phyloP scores from a whole-genome alignment of 1,140 invertebrate species.

The Eriocheir sinensis region DNA sequence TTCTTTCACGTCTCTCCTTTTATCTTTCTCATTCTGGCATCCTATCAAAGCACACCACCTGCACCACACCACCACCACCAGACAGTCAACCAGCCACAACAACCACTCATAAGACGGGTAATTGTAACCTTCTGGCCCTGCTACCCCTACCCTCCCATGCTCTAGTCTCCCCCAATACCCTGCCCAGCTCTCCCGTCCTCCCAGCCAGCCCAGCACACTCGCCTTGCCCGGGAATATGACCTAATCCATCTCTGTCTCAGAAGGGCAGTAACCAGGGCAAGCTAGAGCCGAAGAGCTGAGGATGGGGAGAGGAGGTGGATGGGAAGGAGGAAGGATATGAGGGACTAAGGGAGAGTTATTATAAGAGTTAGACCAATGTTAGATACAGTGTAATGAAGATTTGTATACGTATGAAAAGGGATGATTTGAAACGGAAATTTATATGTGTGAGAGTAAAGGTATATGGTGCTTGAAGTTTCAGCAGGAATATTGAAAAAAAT shows the following conservation, averaged over 20 bases:
- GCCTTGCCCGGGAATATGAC: background rate
- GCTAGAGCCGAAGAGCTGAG: background rate
- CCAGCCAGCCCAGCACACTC: background rate
- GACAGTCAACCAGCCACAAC: background rate
- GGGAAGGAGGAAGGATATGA: background rate
- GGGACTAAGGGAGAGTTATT: background rate
- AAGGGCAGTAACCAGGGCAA: background rate
- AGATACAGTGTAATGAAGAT: too few relatives aligned
- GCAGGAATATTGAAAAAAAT: background rate
- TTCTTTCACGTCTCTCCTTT: background rate
- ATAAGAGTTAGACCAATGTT: too few relatives aligned
- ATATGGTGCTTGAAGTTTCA: too few relatives aligned
- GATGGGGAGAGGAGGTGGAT: background rate
- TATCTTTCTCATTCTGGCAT: background rate
- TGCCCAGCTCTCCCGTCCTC: too few relatives aligned
- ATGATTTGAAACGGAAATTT: too few relatives aligned
- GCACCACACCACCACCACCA: background rate
- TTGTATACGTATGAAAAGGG: too few relatives aligned
- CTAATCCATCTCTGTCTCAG: conserved; percentile 14
- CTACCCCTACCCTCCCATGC: background rate
- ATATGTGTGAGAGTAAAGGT: too few relatives aligned
- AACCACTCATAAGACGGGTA: conserved; percentile 3
- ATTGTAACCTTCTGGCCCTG: background rate
- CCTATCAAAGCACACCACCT: background rate
- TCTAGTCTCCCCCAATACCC: too few relatives aligned